Percentiles rank a stretch among this genome's conserved stretches.
These are phyloP conservation scores for Spisula subtruncata DNA, from an alignment of 2,888 invertebrate genomes.

Conservation along the genomic window DNA sequence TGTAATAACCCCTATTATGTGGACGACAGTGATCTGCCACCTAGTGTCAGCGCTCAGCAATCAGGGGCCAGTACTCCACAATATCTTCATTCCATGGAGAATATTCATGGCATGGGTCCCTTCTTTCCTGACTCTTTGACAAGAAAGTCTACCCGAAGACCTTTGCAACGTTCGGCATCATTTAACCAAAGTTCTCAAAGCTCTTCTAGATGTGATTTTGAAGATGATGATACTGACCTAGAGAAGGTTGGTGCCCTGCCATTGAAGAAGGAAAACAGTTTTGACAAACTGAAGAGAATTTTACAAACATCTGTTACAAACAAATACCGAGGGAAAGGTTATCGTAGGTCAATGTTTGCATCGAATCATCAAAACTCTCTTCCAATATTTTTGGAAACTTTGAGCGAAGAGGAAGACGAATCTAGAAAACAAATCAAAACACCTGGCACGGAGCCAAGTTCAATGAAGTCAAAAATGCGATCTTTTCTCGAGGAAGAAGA, in stretches of 20 bases:
- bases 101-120: slow-evolving; percentile 43
- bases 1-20: slow-evolving; percentile 46
- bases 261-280: slow-evolving; percentile 65
- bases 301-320: slow-evolving; percentile 49
- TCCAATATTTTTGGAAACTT: slow-evolving; percentile 82
- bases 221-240: slow-evolving; percentile 37
- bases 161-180: slow-evolving; percentile 34
- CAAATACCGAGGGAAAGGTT: slow-evolving; percentile 47
- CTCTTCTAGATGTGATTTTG: slow-evolving; percentile 1
- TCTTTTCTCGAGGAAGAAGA: slow-evolving; percentile 65
- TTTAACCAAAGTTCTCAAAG: slow-evolving; percentile 19
- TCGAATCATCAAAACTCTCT: slow-evolving; percentile 80
- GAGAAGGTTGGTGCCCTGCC: slow-evolving; percentile 54
- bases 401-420: slow-evolving; percentile 82
- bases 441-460: slow-evolving; percentile 52
- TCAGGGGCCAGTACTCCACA: slow-evolving; percentile 57
- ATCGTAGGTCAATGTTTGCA: slow-evolving; percentile 72
- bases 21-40: slow-evolving; percentile 65
- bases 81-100: slow-evolving; percentile 51
- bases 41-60: slow-evolving; percentile 68
- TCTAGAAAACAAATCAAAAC: slow-evolving; percentile 54
- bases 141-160: neutral
- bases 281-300: slow-evolving; percentile 67
- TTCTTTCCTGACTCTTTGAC: neutral
- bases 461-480: slow-evolving; percentile 41